Base-by-base conservation (phyloP, 2,113 vertebrate genomes). In the Poeciliopsis occidentalis region DNA sequence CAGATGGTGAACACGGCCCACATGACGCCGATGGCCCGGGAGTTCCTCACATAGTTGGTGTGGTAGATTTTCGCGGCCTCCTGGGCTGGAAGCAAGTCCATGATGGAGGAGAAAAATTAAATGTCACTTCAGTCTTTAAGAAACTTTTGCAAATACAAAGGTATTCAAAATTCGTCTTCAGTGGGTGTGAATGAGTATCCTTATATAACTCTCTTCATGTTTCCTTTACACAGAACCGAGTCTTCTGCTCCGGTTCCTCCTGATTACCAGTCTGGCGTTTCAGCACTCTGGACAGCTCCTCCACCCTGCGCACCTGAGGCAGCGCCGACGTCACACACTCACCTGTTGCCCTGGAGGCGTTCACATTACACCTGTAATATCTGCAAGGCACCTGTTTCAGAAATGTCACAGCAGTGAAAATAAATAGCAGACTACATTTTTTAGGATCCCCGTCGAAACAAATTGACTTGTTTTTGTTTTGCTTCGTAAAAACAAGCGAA, bases 51-150 rank as follows among this genome's bases (percentile, higher is more conserved):
- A 2, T 99, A 99, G 92, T 98, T 99, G 74, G 98, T 99, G 85
- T 98, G 98, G 80, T 99, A 99, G 91, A 99, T 99, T 87, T 95
- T 96, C 0, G 97, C 97, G 0, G 97, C 98, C 88, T 99, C 98
- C 85, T 96, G 94, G 15, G 97, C 98, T 11, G 98, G 96, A 67
- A 99, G 92, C 93, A 99, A 90, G 66, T 97, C 96, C 95, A 97
- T 97, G 73, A 76, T 64, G 30, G 41, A 22, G 0, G 62, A 19
- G 10, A 13, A 1, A 12, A 22, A 13, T 13, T 30, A 26, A 17
- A 3, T 24, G 32, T 51, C 4, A 51, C 13, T 41, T n/a, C 8
- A 8, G 10, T 8, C 19, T 39, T 47, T 44, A 47, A 47, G 34
- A 51, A 41, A 34, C 32, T 32, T 8, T 7, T 39, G 22, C 41